Conservation (phyloP, 2,888 invertebrate species). For the Stenurella melanura region DNA sequence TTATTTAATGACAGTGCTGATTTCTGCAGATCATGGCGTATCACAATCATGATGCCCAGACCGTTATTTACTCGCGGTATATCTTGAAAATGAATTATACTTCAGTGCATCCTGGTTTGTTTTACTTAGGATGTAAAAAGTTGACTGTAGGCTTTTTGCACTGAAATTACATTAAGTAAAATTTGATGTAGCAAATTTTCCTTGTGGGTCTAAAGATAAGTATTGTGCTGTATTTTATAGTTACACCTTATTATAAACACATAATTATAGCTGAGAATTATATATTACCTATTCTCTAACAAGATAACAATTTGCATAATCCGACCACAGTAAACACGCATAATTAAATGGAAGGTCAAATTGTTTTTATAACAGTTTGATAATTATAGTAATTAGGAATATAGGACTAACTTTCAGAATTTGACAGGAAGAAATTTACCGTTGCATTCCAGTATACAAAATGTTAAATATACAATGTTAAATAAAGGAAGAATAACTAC, state of each 20-base stretch:
- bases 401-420: constrained; percentile 3
- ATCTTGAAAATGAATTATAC: no score
- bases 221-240: background rate
- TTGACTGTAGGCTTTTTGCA: no score
- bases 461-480: background rate
- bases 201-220: no score
- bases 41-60: no score
- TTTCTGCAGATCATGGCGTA: no score
- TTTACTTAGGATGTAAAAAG: no score
- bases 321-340: background rate
- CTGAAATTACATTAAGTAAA: no score
- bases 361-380: constrained; percentile 8
- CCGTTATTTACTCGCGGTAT: no score
- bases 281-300: constrained; percentile 3
- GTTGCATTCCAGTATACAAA: background rate
- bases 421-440: background rate
- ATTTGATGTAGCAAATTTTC: no score
- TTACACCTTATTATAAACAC: background rate
- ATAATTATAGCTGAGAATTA: constrained; percentile 7
- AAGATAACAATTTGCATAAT: constrained; percentile 24
- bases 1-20: no score
- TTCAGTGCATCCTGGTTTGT: no score
- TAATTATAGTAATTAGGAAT: constrained; percentile 9
- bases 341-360: constrained; percentile 6
- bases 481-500: background rate